Evolutionary conservation across 2,797 vertebrate species (phyloP), one percentile per base, ranked within the genome.

Genomic region (Muscicapa striata): DNA sequence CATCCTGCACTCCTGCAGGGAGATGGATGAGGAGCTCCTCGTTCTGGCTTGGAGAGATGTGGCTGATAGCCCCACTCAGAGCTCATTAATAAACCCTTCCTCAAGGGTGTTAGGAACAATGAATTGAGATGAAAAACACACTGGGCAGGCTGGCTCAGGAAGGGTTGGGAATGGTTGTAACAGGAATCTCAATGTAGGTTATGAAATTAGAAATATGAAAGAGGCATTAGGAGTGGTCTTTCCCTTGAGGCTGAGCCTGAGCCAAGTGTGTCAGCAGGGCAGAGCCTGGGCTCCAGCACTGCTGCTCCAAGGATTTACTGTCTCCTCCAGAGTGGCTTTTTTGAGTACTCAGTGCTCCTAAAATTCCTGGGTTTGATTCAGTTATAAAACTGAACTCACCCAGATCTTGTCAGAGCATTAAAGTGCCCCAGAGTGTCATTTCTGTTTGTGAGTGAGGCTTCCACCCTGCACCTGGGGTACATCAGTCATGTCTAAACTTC

Each of bases 71-170:
- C 76, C 78, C 34, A 10, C 92, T 84, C 75, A 29, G 17, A 89
- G 41, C 84, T 95, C 90, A 70, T 92, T 92, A 93, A 93, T 79
- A 77, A 80, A 93, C 34, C 23, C 23, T 81, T 93, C 74, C 90
- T 90, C 86, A 18, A 61, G 95, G 90, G 68, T 20, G 74, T 95
- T 69, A n/a, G 70, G 51, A 89, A 16, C 70, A 46, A 23, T 59
- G 86, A 91, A 82, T 82, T 69, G 54, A 89, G 63, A 79, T 79
- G 69, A 45, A 64, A 87, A 91, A 84, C 54, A 34, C 0, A 0
- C 76, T 41, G 17, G 12, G 61, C 55, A 20, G 34, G 62, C 73
- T 45, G 40, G 83, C 57, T 94, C 3, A 4, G 55, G 10, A 68
- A 62, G 82, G 69, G 14, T 32, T 77, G 26, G 73, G 73, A 64